phyloP scores from a whole-genome alignment of 1,140 invertebrate species.

The Pogonomyrmex barbatus region DNA sequence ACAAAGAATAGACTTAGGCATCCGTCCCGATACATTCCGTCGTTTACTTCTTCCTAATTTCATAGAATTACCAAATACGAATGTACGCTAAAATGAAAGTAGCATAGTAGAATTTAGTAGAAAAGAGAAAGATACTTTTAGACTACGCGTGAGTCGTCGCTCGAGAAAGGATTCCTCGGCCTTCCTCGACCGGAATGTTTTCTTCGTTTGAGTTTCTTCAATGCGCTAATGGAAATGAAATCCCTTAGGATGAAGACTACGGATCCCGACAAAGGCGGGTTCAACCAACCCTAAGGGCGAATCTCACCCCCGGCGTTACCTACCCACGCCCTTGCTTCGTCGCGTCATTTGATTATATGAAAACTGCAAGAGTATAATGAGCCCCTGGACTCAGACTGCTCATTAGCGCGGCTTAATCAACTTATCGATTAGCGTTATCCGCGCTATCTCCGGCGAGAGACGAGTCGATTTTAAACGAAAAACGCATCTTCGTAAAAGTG shows the following conservation, averaged over 20 bases:
- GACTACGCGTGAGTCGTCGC: background rate
- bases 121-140: background rate
- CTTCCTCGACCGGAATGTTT: constrained; percentile 45
- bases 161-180: constrained; percentile 45
- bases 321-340: constrained; percentile 66
- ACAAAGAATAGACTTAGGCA: background rate
- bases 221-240: constrained; percentile 80
- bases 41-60: constrained; percentile 16
- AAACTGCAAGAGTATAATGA: constrained; percentile 63
- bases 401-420: constrained; percentile 70
- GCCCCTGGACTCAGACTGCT: constrained; percentile 29
- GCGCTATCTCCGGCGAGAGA: constrained; percentile 8
- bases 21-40: too few species aligned
- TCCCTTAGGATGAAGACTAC: constrained; percentile 76
- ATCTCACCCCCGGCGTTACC: constrained; percentile 74
- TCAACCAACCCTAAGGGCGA: constrained; percentile 73
- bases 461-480: constrained; percentile 6
- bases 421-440: constrained; percentile 67
- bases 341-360: constrained; percentile 77
- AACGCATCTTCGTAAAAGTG: background rate
- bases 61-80: background rate
- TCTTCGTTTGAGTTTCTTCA: constrained; percentile 72
- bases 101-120: background rate
- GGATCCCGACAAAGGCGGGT: constrained; percentile 72
- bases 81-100: background rate